Evolutionary conservation across 2,888 invertebrate species (phyloP).

Genomic region (Ommatoiulus sabulosus): DNA sequence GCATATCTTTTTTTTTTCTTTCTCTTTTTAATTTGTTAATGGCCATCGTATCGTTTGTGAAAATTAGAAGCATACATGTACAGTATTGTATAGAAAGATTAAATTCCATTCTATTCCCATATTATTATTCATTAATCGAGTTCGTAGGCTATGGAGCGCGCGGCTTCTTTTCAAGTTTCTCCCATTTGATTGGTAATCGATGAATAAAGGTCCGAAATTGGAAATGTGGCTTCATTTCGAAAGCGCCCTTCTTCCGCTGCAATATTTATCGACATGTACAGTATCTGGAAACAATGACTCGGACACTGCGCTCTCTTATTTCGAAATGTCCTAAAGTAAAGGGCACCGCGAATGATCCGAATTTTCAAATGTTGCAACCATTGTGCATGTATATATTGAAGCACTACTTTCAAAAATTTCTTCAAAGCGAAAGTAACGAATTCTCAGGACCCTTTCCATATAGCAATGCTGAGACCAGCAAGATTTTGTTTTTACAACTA

Average conservation of each 20-base stretch:
- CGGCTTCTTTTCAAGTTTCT: conserved; percentile 29
- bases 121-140: conserved; percentile 33
- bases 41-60: not conserved
- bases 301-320: not conserved
- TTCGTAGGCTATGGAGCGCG: not conserved
- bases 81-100: not conserved
- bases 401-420: too few relatives aligned
- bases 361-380: not conserved
- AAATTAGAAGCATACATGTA: not conserved
- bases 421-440: too few relatives aligned
- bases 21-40: conserved; percentile 28
- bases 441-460: not conserved
- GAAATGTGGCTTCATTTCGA: not conserved
- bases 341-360: not conserved
- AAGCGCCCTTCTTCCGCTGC: too few relatives aligned
- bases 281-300: not conserved
- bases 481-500: not conserved
- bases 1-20: not conserved
- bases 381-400: too few relatives aligned
- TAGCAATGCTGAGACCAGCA: not conserved
- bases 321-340: not conserved
- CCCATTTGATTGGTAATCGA: conserved; percentile 22
- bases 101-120: not conserved
- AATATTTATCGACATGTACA: not conserved
- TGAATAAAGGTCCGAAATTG: not conserved